phyloP scores from a whole-genome alignment of 2,797 vertebrate genomes.

The Enteromius fasciolatus region DNA sequence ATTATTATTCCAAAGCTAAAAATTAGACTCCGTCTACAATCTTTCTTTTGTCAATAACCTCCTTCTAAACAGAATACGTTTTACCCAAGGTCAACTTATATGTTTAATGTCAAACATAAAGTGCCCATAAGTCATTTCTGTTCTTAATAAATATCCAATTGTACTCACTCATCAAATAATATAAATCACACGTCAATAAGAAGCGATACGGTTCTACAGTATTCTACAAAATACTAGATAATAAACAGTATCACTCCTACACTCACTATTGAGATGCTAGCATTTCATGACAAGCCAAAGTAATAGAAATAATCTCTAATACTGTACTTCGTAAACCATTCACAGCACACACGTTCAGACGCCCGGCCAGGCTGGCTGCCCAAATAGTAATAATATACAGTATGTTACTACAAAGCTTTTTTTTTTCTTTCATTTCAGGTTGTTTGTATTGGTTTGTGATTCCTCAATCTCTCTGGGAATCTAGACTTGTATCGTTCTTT shows the following conservation, averaged over 20 bases:
- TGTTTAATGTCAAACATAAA: conserved; percentile 27
- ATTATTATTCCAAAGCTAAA: not conserved
- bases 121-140: not conserved
- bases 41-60: not conserved
- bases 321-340: conserved; percentile 12
- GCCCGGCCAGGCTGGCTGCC: not conserved
- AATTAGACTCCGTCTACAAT: not conserved
- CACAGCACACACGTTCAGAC: conserved; percentile 25
- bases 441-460: conserved; percentile 20
- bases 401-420: conserved; percentile 3
- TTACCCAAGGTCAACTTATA: not conserved
- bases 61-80: not conserved
- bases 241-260: not conserved
- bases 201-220: conserved; percentile 1
- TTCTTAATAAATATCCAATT: conserved; percentile 52
- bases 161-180: conserved; percentile 1
- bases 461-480: not conserved
- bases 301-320: not conserved
- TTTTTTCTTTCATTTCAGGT: conserved; percentile 9
- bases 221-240: not conserved
- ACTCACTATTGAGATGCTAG: not conserved
- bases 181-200: not conserved
- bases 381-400: conserved; percentile 6
- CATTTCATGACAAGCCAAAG: conserved; percentile 17
- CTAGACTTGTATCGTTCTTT: conserved; percentile 40